Percentiles rank a stretch among this genome's conserved stretches.
Conservation (phyloP, 2,113 vertebrate genomes). For the Miniopterus natalensis region DNA sequence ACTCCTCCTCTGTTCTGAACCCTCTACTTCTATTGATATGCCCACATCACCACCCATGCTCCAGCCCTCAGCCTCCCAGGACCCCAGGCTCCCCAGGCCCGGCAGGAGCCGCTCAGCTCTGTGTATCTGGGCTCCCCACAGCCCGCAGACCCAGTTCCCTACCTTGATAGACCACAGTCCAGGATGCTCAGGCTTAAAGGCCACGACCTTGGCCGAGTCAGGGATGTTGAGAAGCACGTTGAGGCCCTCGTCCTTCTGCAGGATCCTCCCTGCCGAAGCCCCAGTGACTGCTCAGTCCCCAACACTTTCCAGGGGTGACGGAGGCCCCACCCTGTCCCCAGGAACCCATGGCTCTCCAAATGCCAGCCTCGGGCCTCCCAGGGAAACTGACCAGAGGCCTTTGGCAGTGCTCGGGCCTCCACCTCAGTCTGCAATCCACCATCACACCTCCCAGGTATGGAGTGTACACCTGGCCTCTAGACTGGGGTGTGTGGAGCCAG, state of each 20-base stretch:
- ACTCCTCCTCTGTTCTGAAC: not conserved
- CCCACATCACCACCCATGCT: accelerated
- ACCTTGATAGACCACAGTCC: constrained; percentile 95
- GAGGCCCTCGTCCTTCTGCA: constrained; percentile 91
- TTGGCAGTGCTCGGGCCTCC: not conserved
- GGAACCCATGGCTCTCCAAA: not conserved
- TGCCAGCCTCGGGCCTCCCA: not conserved
- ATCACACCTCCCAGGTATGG: not conserved
- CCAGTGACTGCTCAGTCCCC: not conserved
- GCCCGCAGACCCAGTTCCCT: constrained; percentile 4
- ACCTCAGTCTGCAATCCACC: accelerated
- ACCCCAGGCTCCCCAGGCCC: not conserved
- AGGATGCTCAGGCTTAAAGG: constrained; percentile 92
- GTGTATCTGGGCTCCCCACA: not conserved
- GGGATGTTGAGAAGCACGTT: constrained; percentile 95
- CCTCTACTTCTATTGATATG: not conserved
- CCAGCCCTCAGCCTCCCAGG: not conserved
- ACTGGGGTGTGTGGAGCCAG: accelerated
- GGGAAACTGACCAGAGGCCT: not conserved
- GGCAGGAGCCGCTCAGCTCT: not conserved
- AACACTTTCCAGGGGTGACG: accelerated
- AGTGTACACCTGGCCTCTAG: not conserved
- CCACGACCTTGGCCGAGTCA: constrained; percentile 94
- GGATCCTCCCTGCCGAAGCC: constrained; percentile 87
- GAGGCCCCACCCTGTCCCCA: not conserved